Evolutionary conservation across 2,113 vertebrate species (phyloP).

Genomic region (Centrocercus urophasianus): DNA sequence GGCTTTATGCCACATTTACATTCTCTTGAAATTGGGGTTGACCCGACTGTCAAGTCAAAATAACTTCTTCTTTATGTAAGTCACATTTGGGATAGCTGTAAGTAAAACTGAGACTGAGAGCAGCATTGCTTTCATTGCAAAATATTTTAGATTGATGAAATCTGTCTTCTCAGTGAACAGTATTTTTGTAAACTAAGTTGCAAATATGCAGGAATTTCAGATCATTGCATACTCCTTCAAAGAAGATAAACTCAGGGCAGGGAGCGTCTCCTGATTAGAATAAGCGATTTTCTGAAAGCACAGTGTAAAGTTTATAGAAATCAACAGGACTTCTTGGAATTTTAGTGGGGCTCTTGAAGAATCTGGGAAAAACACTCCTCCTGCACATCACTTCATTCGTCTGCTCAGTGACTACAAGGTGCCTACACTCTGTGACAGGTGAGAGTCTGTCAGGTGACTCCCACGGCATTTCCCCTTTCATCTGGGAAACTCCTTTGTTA

Average conservation of each 20-base stretch:
- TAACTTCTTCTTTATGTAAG: neutral
- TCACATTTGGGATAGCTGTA: neutral
- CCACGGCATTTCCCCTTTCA: constrained; percentile 48
- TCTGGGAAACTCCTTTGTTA: constrained; percentile 19
- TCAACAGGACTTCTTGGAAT: constrained; percentile 20
- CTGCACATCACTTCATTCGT: constrained; percentile 62
- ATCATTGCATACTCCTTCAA: neutral
- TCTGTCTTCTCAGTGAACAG: neutral
- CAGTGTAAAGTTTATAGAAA: neutral
- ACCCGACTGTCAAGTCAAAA: neutral
- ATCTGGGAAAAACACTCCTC: neutral
- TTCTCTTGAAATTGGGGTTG: neutral
- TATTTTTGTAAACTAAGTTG: neutral
- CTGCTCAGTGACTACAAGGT: neutral
- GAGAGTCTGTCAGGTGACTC: constrained; percentile 41
- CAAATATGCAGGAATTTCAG: neutral
- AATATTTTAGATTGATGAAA: neutral
- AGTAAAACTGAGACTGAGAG: neutral
- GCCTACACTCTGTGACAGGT: constrained; percentile 28
- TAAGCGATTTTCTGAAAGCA: neutral
- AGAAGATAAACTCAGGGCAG: neutral
- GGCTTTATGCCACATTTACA: neutral
- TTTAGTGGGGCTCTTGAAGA: constrained; percentile 11
- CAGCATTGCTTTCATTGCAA: neutral
- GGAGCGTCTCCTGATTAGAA: neutral